Conservation (phyloP, 2,888 invertebrate genomes). For the Orchesella flavescens region DNA sequence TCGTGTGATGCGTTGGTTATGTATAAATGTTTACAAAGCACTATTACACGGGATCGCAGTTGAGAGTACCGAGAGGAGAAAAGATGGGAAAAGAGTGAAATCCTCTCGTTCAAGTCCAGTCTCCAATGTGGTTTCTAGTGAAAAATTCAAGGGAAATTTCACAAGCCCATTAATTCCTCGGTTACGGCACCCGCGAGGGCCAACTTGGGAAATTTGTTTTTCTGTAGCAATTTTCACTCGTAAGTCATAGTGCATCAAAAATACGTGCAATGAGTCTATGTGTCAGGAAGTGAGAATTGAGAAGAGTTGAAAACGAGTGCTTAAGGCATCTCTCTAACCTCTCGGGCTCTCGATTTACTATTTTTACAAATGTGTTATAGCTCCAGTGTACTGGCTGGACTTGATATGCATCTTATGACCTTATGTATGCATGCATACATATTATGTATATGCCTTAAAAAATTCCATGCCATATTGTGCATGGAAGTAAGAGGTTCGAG, state of each 20-base stretch:
- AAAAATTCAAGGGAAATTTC: slow-evolving; percentile 29
- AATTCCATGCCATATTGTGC: too few species aligned
- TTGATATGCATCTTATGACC: too few species aligned
- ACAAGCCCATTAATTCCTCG: slow-evolving; percentile 28
- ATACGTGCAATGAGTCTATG: slow-evolving; percentile 6
- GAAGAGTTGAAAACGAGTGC: slow-evolving; percentile 12
- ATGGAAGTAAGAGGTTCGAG: too few species aligned
- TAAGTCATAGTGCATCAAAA: slow-evolving; percentile 12
- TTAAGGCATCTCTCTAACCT: background rate
- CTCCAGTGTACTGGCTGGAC: too few species aligned
- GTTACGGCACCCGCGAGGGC: slow-evolving; percentile 25
- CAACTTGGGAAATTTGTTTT: slow-evolving; percentile 28
- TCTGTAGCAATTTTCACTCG: slow-evolving; percentile 18
- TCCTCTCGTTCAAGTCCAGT: slow-evolving; percentile 25
- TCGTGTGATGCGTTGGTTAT: too few species aligned
- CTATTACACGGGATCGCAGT: too few species aligned
- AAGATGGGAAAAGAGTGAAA: slow-evolving; percentile 7
- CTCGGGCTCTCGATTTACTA: background rate
- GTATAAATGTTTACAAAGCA: too few species aligned
- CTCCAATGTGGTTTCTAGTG: slow-evolving; percentile 28
- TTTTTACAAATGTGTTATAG: too few species aligned
- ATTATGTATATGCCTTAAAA: too few species aligned
- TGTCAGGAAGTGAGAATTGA: slow-evolving; percentile 26
- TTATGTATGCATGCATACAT: too few species aligned
- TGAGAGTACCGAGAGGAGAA: background rate